phyloP scores from a whole-genome alignment of 2,797 vertebrate genomes.

The Sphenodon punctatus region DNA sequence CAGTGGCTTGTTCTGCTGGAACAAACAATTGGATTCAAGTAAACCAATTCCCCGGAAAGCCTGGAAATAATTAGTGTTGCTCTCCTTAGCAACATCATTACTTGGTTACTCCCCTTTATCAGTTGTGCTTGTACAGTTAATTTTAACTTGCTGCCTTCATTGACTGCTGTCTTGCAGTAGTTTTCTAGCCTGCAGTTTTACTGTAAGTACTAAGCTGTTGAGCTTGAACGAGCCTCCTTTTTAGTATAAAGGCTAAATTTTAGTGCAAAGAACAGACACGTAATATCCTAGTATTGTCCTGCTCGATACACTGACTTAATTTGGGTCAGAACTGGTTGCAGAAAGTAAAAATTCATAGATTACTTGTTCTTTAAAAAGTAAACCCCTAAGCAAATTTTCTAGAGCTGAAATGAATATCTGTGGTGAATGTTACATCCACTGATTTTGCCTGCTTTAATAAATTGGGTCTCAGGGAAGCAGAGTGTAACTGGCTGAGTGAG shows the following conservation, averaged over 20 bases:
- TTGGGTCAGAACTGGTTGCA: neutral
- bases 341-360: neutral
- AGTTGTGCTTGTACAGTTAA: neutral
- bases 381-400: neutral
- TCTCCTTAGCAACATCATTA: neutral
- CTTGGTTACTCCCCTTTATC: neutral
- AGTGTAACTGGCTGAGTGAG: too few relatives aligned
- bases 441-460: too few relatives aligned
- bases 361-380: neutral
- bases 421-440: too few relatives aligned
- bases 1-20: neutral
- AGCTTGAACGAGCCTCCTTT: neutral
- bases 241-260: neutral
- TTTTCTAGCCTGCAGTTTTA: neutral
- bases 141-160: neutral
- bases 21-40: constrained; percentile 2
- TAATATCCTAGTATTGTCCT: neutral
- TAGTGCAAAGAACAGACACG: neutral
- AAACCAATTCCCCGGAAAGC: neutral
- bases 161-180: neutral
- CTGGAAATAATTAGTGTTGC: constrained; percentile 3
- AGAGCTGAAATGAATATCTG: too few relatives aligned
- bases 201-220: neutral
- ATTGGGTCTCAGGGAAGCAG: too few relatives aligned
- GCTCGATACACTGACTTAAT: neutral